These are phyloP conservation scores for Pectinophora gossypiella DNA, from an alignment of 1,140 invertebrate genomes.

Conservation along the genomic window DNA sequence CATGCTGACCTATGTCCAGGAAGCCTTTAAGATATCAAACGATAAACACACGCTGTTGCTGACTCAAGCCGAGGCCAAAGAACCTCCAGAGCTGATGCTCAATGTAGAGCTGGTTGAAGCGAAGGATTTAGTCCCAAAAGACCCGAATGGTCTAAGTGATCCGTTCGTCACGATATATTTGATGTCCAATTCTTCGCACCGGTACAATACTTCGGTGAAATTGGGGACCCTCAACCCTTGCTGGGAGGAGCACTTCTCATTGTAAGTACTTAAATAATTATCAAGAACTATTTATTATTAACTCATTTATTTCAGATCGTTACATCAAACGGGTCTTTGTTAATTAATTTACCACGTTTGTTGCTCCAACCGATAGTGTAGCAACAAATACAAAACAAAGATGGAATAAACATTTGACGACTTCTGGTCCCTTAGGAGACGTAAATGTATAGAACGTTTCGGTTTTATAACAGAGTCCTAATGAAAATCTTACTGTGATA, in stretches of 20 bases:
- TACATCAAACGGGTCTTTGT: no score
- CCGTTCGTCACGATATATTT: slow-evolving; percentile 93
- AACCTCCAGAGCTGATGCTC: slow-evolving; percentile 93
- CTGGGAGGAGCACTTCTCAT: slow-evolving; percentile 98
- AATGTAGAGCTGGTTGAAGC: slow-evolving; percentile 96
- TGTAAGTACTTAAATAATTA: slow-evolving; percentile 82
- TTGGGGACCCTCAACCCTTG: slow-evolving; percentile 90
- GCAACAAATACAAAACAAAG: no score
- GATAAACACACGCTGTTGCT: slow-evolving; percentile 83
- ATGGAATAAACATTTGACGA: no score
- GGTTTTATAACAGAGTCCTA: no score
- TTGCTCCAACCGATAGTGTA: no score
- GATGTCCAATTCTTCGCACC: slow-evolving; percentile 83
- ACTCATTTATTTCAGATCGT: no score
- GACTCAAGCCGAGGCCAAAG: slow-evolving; percentile 82
- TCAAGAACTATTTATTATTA: no score
- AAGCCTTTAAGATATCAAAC: slow-evolving; percentile 90
- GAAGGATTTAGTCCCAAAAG: slow-evolving; percentile 94
- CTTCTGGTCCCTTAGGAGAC: no score
- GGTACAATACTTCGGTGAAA: slow-evolving; percentile 94
- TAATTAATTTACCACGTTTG: no score
- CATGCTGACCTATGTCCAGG: slow-evolving; percentile 89
- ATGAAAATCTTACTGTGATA: no score
- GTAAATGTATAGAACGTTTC: no score
- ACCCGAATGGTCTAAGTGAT: slow-evolving; percentile 96